phyloP scores from a whole-genome alignment of 2,113 vertebrate genomes.

The Eidolon helvum region DNA sequence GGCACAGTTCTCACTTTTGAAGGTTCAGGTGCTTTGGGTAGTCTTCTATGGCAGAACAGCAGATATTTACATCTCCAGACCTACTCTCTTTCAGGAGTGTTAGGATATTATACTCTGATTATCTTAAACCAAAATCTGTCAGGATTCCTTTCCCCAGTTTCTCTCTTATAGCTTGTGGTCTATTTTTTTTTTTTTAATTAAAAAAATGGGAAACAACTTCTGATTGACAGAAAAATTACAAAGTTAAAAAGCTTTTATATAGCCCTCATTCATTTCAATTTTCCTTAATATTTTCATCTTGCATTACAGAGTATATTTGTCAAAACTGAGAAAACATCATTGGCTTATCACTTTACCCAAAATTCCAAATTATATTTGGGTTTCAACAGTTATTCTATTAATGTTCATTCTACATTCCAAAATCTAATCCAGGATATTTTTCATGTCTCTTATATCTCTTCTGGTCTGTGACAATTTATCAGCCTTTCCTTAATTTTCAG shows the following conservation, averaged over 20 bases:
- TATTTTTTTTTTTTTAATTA: neutral
- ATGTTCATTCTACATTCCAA: neutral
- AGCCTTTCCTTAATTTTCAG: neutral
- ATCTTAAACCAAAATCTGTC: neutral
- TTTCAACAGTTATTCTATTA: neutral
- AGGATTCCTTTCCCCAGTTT: neutral
- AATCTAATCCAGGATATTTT: neutral
- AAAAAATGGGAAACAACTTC: neutral
- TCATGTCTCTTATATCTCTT: neutral
- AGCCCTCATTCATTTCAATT: neutral
- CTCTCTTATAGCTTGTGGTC: neutral
- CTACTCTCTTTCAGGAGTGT: neutral
- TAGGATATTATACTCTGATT: neutral
- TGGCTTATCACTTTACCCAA: neutral
- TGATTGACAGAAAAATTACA: neutral
- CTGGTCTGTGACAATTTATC: neutral
- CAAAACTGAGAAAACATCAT: neutral
- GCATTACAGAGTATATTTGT: neutral
- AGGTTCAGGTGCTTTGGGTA: neutral
- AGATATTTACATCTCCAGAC: neutral
- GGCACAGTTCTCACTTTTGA: neutral
- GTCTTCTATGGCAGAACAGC: neutral
- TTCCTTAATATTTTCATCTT: neutral
- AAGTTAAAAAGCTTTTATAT: neutral
- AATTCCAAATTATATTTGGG: neutral